phyloP scores from a whole-genome alignment of 2,888 invertebrate genomes.

The Acleris laterana region DNA sequence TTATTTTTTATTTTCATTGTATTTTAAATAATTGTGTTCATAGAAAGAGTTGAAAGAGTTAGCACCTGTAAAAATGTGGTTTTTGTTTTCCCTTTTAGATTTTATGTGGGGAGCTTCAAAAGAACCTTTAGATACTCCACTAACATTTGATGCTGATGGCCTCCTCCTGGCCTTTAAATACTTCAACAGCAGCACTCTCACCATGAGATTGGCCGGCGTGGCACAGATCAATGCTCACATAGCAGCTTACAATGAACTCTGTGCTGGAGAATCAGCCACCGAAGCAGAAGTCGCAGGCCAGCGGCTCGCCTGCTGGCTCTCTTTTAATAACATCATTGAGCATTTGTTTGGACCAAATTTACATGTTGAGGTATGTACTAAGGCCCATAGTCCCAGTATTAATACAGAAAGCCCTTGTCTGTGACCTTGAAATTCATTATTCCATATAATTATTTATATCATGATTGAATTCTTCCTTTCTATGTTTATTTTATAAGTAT shows the following conservation, averaged over 20 bases:
- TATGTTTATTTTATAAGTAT: no score
- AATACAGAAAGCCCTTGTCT: no score
- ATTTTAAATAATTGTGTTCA: background rate
- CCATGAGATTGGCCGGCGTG: slow-evolving; percentile 96
- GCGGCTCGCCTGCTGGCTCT: slow-evolving; percentile 94
- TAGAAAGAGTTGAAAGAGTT: background rate
- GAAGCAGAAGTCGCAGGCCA: slow-evolving; percentile 94
- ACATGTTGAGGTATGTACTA: slow-evolving; percentile 91
- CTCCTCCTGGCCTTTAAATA: slow-evolving; percentile 97
- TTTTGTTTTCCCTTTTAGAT: slow-evolving; percentile 77
- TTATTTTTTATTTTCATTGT: slow-evolving; percentile 3
- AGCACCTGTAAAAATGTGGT: no score
- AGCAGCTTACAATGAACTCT: slow-evolving; percentile 94
- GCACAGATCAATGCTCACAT: slow-evolving; percentile 98
- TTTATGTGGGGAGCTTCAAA: slow-evolving; percentile 98
- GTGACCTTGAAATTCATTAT: background rate
- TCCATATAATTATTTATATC: no score
- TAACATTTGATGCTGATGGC: slow-evolving; percentile 95
- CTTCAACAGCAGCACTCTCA: slow-evolving; percentile 96
- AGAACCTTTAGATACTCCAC: slow-evolving; percentile 93
- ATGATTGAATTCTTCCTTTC: no score
- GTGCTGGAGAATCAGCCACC: slow-evolving; percentile 93
- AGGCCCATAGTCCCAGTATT: no score
- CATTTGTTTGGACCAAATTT: slow-evolving; percentile 98
- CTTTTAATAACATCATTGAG: slow-evolving; percentile 94